A percentile compares a stretch with the other conserved stretches of the same genome.
Evolutionary conservation across 1,140 invertebrate species (phyloP).

Genomic region (Littorina saxatilis): DNA sequence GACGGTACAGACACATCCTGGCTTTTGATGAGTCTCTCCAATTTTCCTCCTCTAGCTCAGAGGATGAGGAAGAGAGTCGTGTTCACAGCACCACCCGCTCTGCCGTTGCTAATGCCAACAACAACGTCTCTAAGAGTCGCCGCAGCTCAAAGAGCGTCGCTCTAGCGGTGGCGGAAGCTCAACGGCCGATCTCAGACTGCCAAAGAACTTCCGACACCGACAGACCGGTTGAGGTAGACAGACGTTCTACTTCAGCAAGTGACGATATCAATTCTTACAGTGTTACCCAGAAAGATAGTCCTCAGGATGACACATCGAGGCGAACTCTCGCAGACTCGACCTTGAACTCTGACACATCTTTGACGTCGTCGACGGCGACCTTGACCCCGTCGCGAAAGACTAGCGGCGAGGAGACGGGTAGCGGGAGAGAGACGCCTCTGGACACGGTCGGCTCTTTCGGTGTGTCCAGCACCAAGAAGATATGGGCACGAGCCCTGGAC

Average conservation of each 20-base stretch:
- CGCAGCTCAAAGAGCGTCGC: no score
- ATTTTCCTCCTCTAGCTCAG: neutral
- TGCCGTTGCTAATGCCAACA: neutral
- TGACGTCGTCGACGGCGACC: neutral
- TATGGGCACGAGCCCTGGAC: neutral
- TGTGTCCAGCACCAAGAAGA: neutral
- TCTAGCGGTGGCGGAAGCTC: no score
- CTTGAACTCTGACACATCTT: slow-evolving; percentile 9
- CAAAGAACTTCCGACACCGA: neutral
- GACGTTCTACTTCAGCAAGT: neutral
- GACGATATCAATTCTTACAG: no score
- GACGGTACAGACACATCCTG: slow-evolving; percentile 56
- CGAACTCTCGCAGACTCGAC: neutral
- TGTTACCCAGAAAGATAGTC: no score
- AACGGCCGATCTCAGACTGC: neutral
- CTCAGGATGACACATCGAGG: no score
- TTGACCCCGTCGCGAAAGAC: neutral
- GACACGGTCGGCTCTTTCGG: neutral
- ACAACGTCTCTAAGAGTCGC: neutral
- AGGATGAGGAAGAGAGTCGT: neutral
- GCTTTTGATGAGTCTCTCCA: slow-evolving; percentile 22
- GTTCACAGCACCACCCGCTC: neutral
- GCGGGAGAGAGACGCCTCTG: neutral
- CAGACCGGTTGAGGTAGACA: neutral
- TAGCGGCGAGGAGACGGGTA: neutral